Conservation (phyloP, 2,888 invertebrate species). For the Cryptosula pallasiana region DNA sequence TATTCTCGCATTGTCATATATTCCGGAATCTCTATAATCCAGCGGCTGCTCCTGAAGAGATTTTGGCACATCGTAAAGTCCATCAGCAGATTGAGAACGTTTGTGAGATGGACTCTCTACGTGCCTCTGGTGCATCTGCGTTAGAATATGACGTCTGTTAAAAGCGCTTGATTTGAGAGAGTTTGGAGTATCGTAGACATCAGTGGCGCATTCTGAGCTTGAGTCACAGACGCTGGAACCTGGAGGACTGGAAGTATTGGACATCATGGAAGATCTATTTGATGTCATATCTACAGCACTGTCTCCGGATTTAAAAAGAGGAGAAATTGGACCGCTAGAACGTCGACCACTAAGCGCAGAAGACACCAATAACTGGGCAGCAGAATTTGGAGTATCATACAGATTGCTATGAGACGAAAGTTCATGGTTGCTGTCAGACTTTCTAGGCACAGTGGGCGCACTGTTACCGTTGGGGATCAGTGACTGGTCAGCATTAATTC, state of each 20-base stretch:
- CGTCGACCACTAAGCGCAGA: background rate
- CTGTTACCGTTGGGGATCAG: slow-evolving; percentile 22
- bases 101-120: background rate
- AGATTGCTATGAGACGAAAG: background rate
- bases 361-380: background rate
- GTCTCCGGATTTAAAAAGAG: slow-evolving; percentile 27
- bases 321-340: slow-evolving; percentile 29
- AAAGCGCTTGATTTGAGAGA: background rate
- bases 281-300: slow-evolving; percentile 17
- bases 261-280: slow-evolving; percentile 13
- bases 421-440: background rate
- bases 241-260: slow-evolving; percentile 10
- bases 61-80: slow-evolving; percentile 4
- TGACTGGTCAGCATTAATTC: background rate
- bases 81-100: background rate
- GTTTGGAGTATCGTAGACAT: slow-evolving; percentile 9
- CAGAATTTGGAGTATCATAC: slow-evolving; percentile 26
- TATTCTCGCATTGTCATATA: slow-evolving; percentile 4
- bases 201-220: background rate
- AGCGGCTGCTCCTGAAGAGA: background rate
- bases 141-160: background rate
- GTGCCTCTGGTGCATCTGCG: background rate
- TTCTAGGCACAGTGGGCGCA: slow-evolving; percentile 30
- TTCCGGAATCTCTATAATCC: slow-evolving; percentile 20
- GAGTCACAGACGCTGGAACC: slow-evolving; percentile 10